A percentile compares a stretch with the other conserved stretches of the same genome.
phyloP scores from a whole-genome alignment of 1,140 invertebrate genomes.

The Pachypsylla venusta region DNA sequence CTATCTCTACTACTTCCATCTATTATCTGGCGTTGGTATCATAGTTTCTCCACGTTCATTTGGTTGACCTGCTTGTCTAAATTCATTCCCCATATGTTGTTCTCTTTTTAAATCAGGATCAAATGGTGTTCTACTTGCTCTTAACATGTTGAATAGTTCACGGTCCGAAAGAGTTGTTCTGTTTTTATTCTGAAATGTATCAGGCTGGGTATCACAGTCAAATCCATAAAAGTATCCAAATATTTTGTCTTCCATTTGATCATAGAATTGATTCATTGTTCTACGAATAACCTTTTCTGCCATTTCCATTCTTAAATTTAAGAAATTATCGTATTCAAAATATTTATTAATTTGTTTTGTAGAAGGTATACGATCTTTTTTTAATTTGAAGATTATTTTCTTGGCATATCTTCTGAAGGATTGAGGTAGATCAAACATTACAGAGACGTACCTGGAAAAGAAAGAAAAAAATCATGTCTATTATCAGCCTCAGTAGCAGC shows the following conservation, averaged over 20 bases:
- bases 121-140: background rate
- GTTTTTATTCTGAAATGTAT: background rate
- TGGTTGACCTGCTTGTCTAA: background rate
- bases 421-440: background rate
- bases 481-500: no score
- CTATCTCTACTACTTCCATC: background rate
- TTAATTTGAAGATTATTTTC: background rate
- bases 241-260: background rate
- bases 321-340: conserved; percentile 1
- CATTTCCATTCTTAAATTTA: background rate
- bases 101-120: background rate
- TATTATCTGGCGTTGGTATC: background rate
- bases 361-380: background rate
- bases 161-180: background rate
- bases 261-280: background rate
- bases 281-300: background rate
- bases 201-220: background rate
- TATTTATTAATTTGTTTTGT: background rate
- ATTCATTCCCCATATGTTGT: background rate
- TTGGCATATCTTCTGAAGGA: background rate
- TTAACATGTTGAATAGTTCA: background rate
- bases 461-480: background rate
- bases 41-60: background rate
- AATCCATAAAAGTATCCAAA: conserved; percentile 7
- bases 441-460: background rate